Evolutionary conservation across 2,797 vertebrate species (phyloP).

Genomic region (Pseudochirops corinnae): DNA sequence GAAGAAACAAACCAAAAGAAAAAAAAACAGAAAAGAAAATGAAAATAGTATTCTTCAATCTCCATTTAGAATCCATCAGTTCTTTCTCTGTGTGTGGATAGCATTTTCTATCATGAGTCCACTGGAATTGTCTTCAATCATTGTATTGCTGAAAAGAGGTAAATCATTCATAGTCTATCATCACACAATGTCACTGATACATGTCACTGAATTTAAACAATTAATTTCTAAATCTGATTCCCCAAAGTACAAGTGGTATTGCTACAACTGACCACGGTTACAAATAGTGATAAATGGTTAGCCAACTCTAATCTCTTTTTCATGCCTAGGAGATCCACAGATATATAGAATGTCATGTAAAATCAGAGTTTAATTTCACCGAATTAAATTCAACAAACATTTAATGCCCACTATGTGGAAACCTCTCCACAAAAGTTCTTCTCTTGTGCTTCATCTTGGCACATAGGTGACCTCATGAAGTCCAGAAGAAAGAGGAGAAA

Average conservation of each 20-base stretch:
- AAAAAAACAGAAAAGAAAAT: too few relatives aligned
- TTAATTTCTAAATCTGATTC: not conserved
- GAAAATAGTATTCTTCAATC: too few relatives aligned
- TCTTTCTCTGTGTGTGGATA: too few relatives aligned
- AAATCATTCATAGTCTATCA: too few relatives aligned
- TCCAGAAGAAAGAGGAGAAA: not conserved
- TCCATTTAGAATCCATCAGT: too few relatives aligned
- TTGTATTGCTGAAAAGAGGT: too few relatives aligned
- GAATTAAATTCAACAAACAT: not conserved
- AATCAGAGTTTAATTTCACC: not conserved
- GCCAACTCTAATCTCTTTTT: not conserved
- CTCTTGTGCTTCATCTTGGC: not conserved
- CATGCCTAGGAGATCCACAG: not conserved
- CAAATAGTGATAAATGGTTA: not conserved
- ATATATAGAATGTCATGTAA: not conserved
- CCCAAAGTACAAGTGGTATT: not conserved
- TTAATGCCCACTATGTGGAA: not conserved
- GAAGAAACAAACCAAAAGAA: too few relatives aligned
- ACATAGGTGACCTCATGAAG: not conserved
- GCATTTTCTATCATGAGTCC: too few relatives aligned
- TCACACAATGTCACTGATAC: too few relatives aligned
- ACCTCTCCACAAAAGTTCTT: not conserved
- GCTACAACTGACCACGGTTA: not conserved
- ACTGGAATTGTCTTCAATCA: too few relatives aligned
- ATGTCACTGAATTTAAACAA: not conserved